phyloP scores from a whole-genome alignment of 2,888 invertebrate genomes.

The Amphipyra berbera region DNA sequence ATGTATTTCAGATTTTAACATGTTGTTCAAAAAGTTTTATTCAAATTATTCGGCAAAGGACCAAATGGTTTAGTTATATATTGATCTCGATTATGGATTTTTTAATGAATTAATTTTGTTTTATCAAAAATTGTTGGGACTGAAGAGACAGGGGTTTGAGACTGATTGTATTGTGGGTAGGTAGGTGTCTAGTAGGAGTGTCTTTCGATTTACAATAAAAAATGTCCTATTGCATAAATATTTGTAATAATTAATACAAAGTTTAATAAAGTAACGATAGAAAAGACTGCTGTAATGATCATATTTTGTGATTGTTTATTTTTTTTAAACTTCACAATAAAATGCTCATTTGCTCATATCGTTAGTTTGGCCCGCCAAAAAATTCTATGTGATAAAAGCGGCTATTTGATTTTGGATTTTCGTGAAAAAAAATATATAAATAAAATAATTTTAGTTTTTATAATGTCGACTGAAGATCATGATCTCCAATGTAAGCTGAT shows the following conservation, averaged over 20 bases:
- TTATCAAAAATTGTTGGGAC: slow-evolving; percentile 24
- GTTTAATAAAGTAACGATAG: slow-evolving; percentile 11
- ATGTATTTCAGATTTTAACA: slow-evolving; percentile 67
- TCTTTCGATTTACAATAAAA: slow-evolving; percentile 20
- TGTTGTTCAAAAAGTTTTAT: slow-evolving; percentile 62
- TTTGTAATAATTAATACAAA: slow-evolving; percentile 18
- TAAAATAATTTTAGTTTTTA: slow-evolving; percentile 61
- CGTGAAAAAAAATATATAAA: slow-evolving; percentile 49
- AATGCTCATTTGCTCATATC: slow-evolving; percentile 47
- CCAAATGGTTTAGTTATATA: slow-evolving; percentile 64
- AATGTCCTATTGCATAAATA: slow-evolving; percentile 29
- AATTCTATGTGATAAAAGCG: slow-evolving; percentile 52
- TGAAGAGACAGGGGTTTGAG: slow-evolving; percentile 42
- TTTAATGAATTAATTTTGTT: slow-evolving; percentile 17
- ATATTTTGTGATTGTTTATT: slow-evolving; percentile 15
- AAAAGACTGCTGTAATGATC: slow-evolving; percentile 27
- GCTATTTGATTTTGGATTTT: slow-evolving; percentile 36
- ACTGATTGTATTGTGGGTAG: slow-evolving; percentile 47
- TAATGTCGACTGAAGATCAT: slow-evolving; percentile 80
- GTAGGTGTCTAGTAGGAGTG: slow-evolving; percentile 13
- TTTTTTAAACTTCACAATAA: slow-evolving; percentile 26
- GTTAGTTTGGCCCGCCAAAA: slow-evolving; percentile 50
- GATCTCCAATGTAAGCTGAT: slow-evolving; percentile 85
- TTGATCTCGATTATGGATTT: slow-evolving; percentile 68
- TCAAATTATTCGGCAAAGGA: slow-evolving; percentile 62